Base-by-base conservation (phyloP, 2,797 vertebrate species). In the Sibirionetta formosa region DNA sequence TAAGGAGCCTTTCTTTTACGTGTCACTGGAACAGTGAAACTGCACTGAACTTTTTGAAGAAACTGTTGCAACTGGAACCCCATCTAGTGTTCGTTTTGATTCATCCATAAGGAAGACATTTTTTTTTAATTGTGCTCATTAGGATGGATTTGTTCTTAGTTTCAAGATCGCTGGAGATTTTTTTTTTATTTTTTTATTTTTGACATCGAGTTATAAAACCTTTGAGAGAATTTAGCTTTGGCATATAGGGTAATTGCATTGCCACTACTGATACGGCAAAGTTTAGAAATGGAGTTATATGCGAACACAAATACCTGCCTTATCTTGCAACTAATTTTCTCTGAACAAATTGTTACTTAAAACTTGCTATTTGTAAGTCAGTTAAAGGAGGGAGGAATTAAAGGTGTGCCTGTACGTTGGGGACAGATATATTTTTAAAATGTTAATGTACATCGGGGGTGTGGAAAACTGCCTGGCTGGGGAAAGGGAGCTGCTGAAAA, bases 51-150 rank as follows among this genome's bases (percentile, higher is more conserved):
- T 98, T 98, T 98, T 98, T 96, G 97, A 98, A 98, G 98, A 98
- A 98, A 98, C 98, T 98, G 98, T 98, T 98, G 99, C 98, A 98
- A 98, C 98, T 99, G 98, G 99, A 98, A 99, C 99, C 98, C 99
- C 99, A 99, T 99, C 99, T 99, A 99, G 99, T 98, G 99, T 99
- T 99, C 99, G 95, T 97, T 99, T 97, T 98, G 98, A 97, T 98
- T 97, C 96, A 94, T 97, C 98, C 96, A 48, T 75, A 96, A 97
- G 97, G 95, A 94, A 95, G 94, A 96, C 83, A 75, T 94, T 51
- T 51, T 88, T 88, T 95, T 92, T 73, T 86, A 82, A 95, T 96
- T 81, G 83, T 88, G 86, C 95, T 95, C 95, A 82, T 96, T 94
- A 97, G 97, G 96, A 51, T 96, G 96, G 94, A 87, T 94, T 95